phyloP scores from a whole-genome alignment of 2,888 invertebrate species.

The Aquatica leii region DNA sequence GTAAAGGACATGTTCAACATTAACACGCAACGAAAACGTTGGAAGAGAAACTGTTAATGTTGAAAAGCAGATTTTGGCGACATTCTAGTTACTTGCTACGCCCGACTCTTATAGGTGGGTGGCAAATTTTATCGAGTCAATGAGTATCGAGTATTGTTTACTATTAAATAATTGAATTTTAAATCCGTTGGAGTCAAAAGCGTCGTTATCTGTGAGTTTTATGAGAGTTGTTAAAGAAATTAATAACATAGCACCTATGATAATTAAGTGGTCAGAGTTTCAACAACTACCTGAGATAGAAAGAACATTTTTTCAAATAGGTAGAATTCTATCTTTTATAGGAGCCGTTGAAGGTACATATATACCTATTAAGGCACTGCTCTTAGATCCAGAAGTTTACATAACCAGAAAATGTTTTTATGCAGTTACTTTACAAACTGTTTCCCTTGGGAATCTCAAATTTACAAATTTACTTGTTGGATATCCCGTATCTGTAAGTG shows the following conservation, averaged over 20 bases:
- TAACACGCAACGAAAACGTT: too few relatives aligned
- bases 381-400: not conserved
- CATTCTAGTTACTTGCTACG: too few relatives aligned
- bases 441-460: too few relatives aligned
- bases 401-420: conserved; percentile 4
- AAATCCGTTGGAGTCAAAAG: conserved; percentile 17
- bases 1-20: too few relatives aligned
- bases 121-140: too few relatives aligned
- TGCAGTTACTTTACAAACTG: too few relatives aligned
- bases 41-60: too few relatives aligned
- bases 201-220: conserved; percentile 17
- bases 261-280: not conserved
- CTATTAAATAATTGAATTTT: too few relatives aligned
- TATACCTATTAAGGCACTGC: conserved; percentile 9
- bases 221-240: conserved; percentile 15
- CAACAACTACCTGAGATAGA: not conserved
- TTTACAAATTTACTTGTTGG: too few relatives aligned
- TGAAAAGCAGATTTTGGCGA: too few relatives aligned
- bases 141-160: too few relatives aligned
- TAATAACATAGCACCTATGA: conserved; percentile 5
- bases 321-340: not conserved
- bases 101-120: too few relatives aligned
- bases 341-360: conserved; percentile 5
- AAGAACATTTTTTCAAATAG: not conserved
- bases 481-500: not conserved